These are phyloP conservation scores for Congeria kusceri DNA, from an alignment of 2,888 invertebrate species.

Conservation along the genomic window DNA sequence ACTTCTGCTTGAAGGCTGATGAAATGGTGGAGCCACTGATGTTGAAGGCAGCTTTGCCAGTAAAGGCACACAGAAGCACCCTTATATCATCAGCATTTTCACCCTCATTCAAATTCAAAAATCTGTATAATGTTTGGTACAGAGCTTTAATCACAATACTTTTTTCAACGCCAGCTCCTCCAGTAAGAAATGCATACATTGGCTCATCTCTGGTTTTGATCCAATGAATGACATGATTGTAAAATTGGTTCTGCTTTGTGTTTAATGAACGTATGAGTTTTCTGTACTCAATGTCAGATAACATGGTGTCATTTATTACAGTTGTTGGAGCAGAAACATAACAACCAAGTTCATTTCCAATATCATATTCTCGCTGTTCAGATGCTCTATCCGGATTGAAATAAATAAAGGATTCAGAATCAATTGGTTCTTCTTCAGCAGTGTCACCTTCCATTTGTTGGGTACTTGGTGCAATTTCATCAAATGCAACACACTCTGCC, in stretches of 20 bases:
- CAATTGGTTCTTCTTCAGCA: slow-evolving; percentile 32
- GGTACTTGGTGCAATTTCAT: slow-evolving; percentile 44
- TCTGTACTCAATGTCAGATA: slow-evolving; percentile 29
- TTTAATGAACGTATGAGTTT: slow-evolving; percentile 41
- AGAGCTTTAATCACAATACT: slow-evolving; percentile 57
- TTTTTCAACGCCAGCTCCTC: slow-evolving; percentile 63
- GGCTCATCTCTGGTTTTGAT: slow-evolving; percentile 53
- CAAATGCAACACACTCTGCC: slow-evolving; percentile 36
- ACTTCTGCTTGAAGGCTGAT: slow-evolving; percentile 31
- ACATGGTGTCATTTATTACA: slow-evolving; percentile 18
- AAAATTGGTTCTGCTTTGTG: slow-evolving; percentile 50
- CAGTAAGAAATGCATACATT: slow-evolving; percentile 57
- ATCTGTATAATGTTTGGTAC: slow-evolving; percentile 53
- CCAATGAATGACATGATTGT: slow-evolving; percentile 52
- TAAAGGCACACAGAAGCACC: slow-evolving; percentile 55
- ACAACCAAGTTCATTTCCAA: slow-evolving; percentile 50
- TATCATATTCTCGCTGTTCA: slow-evolving; percentile 55
- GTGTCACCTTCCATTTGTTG: slow-evolving; percentile 46
- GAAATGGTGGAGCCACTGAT: slow-evolving; percentile 31
- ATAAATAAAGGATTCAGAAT: slow-evolving; percentile 49
- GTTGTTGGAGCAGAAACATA: slow-evolving; percentile 13
- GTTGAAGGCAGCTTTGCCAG: slow-evolving; percentile 43
- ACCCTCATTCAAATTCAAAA: slow-evolving; percentile 43
- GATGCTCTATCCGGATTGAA: slow-evolving; percentile 47
- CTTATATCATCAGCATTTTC: slow-evolving; percentile 58